A percentile compares a stretch with the other conserved stretches of the same genome.
Evolutionary conservation across 2,113 vertebrate species (phyloP).

Genomic region (Podiceps cristatus): DNA sequence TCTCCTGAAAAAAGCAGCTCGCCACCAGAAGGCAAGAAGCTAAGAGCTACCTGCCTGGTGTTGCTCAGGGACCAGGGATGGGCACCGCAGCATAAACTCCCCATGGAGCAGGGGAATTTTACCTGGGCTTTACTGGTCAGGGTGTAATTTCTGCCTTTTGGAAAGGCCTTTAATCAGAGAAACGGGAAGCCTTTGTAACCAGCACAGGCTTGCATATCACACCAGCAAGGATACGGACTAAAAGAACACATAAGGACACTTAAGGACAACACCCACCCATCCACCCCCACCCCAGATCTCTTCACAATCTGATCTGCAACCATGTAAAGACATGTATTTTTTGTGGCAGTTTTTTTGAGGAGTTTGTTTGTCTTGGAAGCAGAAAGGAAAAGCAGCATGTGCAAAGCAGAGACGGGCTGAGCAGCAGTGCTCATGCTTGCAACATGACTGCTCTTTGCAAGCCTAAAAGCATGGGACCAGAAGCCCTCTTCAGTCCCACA

Average conservation of each 20-base stretch:
- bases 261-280: neutral
- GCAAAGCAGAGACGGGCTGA: neutral
- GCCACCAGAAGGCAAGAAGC: neutral
- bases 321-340: neutral
- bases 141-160: neutral
- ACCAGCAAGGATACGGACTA: neutral
- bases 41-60: neutral
- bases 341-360: neutral
- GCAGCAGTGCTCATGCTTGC: neutral
- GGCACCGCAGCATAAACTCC: neutral
- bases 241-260: neutral
- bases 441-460: neutral
- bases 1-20: neutral
- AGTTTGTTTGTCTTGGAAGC: neutral
- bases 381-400: neutral
- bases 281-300: neutral
- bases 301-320: neutral
- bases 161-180: neutral
- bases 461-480: neutral
- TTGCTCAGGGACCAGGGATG: neutral
- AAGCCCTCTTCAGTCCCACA: neutral
- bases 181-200: neutral
- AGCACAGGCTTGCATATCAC: neutral
- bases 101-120: neutral
- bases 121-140: neutral